Percentiles rank a stretch among this genome's conserved stretches.
phyloP scores from a whole-genome alignment of 2,113 vertebrate species.

The Empidonax alnorum region DNA sequence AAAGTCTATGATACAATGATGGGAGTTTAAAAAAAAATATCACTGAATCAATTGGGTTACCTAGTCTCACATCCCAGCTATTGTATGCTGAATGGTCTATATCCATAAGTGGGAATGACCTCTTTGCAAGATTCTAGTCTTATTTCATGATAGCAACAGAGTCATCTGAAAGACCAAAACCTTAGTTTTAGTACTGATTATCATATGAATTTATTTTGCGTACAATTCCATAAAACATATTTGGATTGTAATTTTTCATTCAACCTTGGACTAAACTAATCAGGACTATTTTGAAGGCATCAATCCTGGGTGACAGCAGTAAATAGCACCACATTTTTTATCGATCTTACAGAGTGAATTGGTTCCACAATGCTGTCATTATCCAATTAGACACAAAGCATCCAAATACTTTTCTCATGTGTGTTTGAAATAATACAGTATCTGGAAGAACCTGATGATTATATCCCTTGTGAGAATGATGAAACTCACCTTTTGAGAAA shows the following conservation, averaged over 20 bases:
- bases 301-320: neutral
- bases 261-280: neutral
- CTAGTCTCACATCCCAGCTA: neutral
- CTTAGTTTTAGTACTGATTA: neutral
- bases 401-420: neutral
- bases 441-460: neutral
- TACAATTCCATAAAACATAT: neutral
- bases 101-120: neutral
- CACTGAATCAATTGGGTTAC: neutral
- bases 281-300: neutral
- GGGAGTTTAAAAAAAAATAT: neutral
- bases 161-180: neutral
- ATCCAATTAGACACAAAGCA: neutral
- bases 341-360: neutral
- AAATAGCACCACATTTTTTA: neutral
- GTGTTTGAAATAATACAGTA: neutral
- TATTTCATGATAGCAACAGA: neutral
- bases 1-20: neutral
- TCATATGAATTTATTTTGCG: neutral
- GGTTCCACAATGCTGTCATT: neutral
- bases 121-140: neutral
- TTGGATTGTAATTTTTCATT: neutral
- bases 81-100: fast-evolving
- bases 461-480: neutral
- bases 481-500: neutral